Percentiles rank a stretch among this genome's conserved stretches.
phyloP scores from a whole-genome alignment of 1,140 invertebrate species.

The Helicorthomorpha holstii region DNA sequence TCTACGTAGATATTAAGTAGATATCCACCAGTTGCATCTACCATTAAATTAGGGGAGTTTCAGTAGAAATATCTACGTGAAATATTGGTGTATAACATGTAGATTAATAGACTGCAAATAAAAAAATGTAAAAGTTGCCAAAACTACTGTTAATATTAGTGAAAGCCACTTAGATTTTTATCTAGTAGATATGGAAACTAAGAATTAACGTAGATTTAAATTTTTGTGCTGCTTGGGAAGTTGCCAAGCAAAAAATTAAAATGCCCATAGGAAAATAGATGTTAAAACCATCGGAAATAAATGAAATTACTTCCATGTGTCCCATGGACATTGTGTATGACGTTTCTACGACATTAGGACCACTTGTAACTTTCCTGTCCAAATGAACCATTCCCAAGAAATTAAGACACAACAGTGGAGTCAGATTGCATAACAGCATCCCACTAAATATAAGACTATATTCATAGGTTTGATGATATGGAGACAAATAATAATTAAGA shows the following conservation, averaged over 20 bases:
- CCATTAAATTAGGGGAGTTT: no score
- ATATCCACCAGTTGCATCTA: no score
- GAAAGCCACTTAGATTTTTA: no score
- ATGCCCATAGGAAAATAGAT: conserved; percentile 98
- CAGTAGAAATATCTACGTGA: no score
- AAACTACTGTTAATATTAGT: no score
- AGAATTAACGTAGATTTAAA: no score
- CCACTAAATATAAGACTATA: conserved; percentile 97
- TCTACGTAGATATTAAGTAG: no score
- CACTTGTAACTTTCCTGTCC: conserved; percentile 88
- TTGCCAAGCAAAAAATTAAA: conserved; percentile 78
- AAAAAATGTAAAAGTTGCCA: no score
- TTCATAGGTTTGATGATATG: conserved; percentile 95
- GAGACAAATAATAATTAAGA: conserved; percentile 88
- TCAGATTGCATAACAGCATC: conserved; percentile 83
- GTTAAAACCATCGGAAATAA: conserved; percentile 96
- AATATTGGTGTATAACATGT: no score
- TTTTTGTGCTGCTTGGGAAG: no score
- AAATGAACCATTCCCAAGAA: conserved; percentile 95
- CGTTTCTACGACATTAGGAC: conserved; percentile 53
- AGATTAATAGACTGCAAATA: no score
- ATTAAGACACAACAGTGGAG: conserved; percentile 95
- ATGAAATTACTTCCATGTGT: conserved; percentile 94
- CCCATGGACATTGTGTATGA: conserved; percentile 88
- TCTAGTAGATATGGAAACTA: no score